phyloP scores from a whole-genome alignment of 2,888 invertebrate genomes.

The Catocala nupta region DNA sequence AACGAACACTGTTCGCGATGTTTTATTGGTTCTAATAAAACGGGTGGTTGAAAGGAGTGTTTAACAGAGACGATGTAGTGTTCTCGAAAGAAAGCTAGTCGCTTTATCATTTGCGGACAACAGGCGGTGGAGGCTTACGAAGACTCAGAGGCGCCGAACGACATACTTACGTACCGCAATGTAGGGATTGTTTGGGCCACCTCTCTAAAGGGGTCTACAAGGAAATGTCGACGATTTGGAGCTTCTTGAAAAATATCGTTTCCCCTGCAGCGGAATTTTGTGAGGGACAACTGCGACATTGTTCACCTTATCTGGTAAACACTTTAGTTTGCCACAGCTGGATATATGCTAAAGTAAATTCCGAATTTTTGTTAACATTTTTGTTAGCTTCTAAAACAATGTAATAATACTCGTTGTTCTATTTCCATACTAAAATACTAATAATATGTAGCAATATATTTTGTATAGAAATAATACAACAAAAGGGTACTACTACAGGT shows the following conservation, averaged over 20 bases:
- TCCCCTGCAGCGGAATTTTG: constrained; percentile 60
- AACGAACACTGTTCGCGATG: constrained; percentile 39
- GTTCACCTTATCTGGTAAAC: constrained; percentile 59
- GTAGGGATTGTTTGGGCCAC: constrained; percentile 63
- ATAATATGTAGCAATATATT: too few species aligned
- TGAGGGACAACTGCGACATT: constrained; percentile 58
- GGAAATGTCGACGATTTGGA: constrained; percentile 69
- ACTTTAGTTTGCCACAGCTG: constrained; percentile 47
- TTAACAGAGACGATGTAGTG: constrained; percentile 58
- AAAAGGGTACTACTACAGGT: too few species aligned
- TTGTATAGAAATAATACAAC: too few species aligned
- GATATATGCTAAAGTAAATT: constrained; percentile 30
- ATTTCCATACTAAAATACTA: too few species aligned
- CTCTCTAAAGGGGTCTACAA: constrained; percentile 60
- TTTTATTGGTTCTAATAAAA: constrained; percentile 63
- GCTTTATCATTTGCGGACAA: constrained; percentile 82
- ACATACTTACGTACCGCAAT: constrained; percentile 61
- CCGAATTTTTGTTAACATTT: constrained; percentile 1
- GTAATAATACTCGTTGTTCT: too few species aligned
- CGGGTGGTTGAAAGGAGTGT: constrained; percentile 49
- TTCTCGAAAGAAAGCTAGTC: constrained; percentile 69
- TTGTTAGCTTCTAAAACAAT: constrained; percentile 1
- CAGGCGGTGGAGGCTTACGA: constrained; percentile 72
- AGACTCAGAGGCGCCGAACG: constrained; percentile 65
- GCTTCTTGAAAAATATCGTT: constrained; percentile 70